Evolutionary conservation across 2,888 invertebrate genomes (phyloP).

Genomic region (Tetheella fluctuosa): DNA sequence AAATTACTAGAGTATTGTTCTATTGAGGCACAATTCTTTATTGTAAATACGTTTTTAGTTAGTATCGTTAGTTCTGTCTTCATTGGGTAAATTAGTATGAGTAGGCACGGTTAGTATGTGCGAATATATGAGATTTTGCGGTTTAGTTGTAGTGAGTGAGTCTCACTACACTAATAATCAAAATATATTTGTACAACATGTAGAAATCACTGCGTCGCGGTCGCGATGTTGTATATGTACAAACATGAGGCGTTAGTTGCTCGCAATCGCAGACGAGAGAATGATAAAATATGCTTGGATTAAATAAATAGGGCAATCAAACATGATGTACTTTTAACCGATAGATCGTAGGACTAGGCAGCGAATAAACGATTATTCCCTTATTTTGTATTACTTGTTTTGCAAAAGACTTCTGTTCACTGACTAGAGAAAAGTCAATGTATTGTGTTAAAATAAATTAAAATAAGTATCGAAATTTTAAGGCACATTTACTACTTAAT

Average conservation of each 20-base stretch:
- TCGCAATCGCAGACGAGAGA: constrained; percentile 53
- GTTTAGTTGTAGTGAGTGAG: constrained; percentile 32
- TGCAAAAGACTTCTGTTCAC: constrained; percentile 41
- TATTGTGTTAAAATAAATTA: constrained; percentile 33
- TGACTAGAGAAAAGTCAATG: constrained; percentile 37
- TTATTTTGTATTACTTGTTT: constrained; percentile 27
- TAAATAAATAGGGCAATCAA: constrained; percentile 63
- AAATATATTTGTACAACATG: constrained; percentile 37
- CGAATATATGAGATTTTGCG: constrained; percentile 33
- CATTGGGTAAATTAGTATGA: constrained; percentile 59
- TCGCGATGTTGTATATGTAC: constrained; percentile 50
- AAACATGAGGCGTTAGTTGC: constrained; percentile 55
- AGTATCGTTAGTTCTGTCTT: constrained; percentile 66
- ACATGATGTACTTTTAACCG: constrained; percentile 59
- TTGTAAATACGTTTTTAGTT: constrained; percentile 78
- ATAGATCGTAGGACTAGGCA: constrained; percentile 36
- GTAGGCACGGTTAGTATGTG: constrained; percentile 49
- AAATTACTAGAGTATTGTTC: constrained; percentile 70
- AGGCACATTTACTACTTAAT: constrained; percentile 60
- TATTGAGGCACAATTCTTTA: constrained; percentile 79
- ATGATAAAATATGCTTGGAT: constrained; percentile 58
- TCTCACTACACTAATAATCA: constrained; percentile 40
- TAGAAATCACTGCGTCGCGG: constrained; percentile 9
- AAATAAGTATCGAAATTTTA: constrained; percentile 29
- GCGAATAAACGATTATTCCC: constrained; percentile 21